Conservation (phyloP, 2,113 vertebrate genomes). For the Gracilinanus agilis region DNA sequence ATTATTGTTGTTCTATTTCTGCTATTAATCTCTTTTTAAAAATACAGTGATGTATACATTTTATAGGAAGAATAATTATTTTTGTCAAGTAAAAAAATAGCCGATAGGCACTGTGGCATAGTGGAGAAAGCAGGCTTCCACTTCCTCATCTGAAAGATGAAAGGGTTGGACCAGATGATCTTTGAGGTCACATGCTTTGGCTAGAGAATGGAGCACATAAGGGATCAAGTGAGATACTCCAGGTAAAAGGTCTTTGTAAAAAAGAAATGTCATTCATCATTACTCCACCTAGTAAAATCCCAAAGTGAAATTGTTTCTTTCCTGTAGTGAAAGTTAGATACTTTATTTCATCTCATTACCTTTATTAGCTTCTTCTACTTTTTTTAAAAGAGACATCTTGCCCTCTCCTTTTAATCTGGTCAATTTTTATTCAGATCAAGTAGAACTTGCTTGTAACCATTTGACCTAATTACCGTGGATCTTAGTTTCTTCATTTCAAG, state of each 20-base stretch:
- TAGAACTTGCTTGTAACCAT: background rate
- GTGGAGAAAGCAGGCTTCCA: background rate
- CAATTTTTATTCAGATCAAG: background rate
- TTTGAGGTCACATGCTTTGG: background rate
- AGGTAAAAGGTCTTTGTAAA: background rate
- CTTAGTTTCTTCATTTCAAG: background rate
- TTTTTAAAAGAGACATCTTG: background rate
- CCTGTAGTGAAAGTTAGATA: too few relatives aligned
- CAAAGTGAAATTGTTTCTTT: background rate
- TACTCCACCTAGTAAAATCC: background rate
- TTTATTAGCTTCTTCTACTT: background rate
- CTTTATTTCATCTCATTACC: background rate
- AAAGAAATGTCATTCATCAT: background rate
- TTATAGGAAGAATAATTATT: background rate
- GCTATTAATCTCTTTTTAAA: background rate
- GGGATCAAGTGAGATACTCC: background rate
- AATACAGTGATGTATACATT: background rate
- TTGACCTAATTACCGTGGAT: background rate
- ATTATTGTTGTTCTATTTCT: background rate
- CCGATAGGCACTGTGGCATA: background rate
- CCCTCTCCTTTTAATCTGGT: background rate
- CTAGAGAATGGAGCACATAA: background rate
- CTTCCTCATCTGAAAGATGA: background rate
- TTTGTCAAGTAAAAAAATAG: background rate
- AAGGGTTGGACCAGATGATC: background rate